Percentiles rank a stretch among this genome's conserved stretches.
These are phyloP conservation scores for Spisula subtruncata DNA, from an alignment of 2,888 invertebrate genomes.

Conservation along the genomic window DNA sequence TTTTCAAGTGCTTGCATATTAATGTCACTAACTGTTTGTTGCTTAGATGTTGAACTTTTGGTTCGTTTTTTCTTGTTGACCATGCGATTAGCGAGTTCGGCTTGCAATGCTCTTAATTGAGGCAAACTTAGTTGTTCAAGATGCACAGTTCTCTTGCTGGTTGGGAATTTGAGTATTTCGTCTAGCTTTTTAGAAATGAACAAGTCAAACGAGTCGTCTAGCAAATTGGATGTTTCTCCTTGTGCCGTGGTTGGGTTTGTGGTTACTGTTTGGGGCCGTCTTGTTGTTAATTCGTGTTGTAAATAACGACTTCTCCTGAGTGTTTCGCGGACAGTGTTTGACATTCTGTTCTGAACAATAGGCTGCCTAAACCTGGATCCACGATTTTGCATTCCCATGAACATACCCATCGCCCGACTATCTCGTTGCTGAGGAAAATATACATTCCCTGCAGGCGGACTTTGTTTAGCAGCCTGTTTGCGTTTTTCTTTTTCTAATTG, in stretches of 20 bases:
- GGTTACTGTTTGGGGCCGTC: neutral
- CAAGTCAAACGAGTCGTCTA: slow-evolving; percentile 21
- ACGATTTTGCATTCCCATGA: neutral
- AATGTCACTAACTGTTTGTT: neutral
- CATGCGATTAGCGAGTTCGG: slow-evolving; percentile 51
- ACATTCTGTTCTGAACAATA: slow-evolving; percentile 20
- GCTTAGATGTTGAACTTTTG: neutral
- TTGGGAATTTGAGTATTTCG: slow-evolving; percentile 44
- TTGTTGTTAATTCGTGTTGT: neutral
- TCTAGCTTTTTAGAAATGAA: slow-evolving; percentile 50
- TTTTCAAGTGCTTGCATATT: neutral
- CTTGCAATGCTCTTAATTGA: slow-evolving; percentile 58
- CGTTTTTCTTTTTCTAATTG: slow-evolving; percentile 37
- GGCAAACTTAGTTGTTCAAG: slow-evolving; percentile 55
- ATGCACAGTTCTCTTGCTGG: slow-evolving; percentile 48
- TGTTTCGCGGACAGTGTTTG: neutral
- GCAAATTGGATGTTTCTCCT: neutral
- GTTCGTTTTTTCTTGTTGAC: neutral
- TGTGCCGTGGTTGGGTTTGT: neutral
- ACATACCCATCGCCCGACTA: neutral
- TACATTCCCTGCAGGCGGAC: neutral
- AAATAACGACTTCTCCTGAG: neutral
- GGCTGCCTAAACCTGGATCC: neutral
- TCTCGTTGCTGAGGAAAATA: neutral
- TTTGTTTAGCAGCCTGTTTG: neutral